phyloP scores from a whole-genome alignment of 2,888 invertebrate species.

The Zaprionus obscuricornis region DNA sequence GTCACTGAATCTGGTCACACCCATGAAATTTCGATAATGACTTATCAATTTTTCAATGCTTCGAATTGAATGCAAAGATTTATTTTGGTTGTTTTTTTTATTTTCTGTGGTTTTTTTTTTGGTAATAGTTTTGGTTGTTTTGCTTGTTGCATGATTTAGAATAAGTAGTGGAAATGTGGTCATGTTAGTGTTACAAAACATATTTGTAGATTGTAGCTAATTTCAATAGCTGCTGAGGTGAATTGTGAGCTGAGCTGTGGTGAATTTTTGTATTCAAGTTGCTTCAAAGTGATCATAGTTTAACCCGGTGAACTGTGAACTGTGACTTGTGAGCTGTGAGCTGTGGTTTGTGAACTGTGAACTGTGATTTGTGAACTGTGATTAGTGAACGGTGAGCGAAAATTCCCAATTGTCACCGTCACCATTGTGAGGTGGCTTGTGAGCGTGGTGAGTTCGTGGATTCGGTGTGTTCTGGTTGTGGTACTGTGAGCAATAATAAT shows the following conservation, averaged over 20 bases:
- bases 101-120: conserved; percentile 38
- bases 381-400: conserved; percentile 38
- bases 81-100: conserved; percentile 39
- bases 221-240: too few relatives aligned
- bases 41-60: conserved; percentile 60
- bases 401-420: conserved; percentile 36
- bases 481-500: conserved; percentile 55
- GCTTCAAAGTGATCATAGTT: too few relatives aligned
- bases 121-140: conserved; percentile 38
- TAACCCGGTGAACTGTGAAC: too few relatives aligned
- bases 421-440: conserved; percentile 22
- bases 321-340: conserved; percentile 47
- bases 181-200: conserved; percentile 47
- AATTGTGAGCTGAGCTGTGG: conserved; percentile 29
- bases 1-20: conserved; percentile 51
- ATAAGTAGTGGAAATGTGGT: conserved; percentile 45
- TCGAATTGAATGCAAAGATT: conserved; percentile 57
- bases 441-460: conserved; percentile 27
- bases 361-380: conserved; percentile 42
- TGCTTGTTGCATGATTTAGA: conserved; percentile 44
- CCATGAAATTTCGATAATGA: conserved; percentile 82
- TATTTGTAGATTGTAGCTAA: too few relatives aligned
- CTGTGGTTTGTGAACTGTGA: conserved; percentile 63
- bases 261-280: conserved; percentile 34
- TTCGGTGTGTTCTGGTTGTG: conserved; percentile 35